phyloP scores from a whole-genome alignment of 2,888 invertebrate genomes.

The Drosophila falleni region DNA sequence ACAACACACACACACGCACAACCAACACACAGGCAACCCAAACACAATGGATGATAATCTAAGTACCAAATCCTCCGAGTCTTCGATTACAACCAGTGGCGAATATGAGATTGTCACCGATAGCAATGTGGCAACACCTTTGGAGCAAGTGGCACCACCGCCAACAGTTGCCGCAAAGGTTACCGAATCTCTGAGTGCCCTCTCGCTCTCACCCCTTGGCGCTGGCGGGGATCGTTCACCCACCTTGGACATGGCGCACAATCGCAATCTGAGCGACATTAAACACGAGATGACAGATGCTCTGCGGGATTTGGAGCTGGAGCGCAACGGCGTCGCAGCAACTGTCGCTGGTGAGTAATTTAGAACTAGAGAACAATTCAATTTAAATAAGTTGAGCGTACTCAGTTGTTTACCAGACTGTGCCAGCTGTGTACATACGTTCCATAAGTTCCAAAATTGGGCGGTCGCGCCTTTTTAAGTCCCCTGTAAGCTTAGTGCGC shows the following conservation, averaged over 20 bases:
- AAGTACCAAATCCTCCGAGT: constrained; percentile 89
- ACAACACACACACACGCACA: constrained; percentile 14
- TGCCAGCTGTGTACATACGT: constrained; percentile 59
- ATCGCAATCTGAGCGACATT: constrained; percentile 88
- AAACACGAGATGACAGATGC: constrained; percentile 88
- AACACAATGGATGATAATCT: constrained; percentile 88
- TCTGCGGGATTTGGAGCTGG: constrained; percentile 82
- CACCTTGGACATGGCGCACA: constrained; percentile 88
- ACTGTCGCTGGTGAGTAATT: constrained; percentile 50
- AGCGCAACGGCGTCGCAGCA: constrained; percentile 41
- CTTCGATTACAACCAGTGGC: constrained; percentile 89
- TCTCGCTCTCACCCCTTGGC: constrained; percentile 50
- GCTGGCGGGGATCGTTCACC: constrained; percentile 85
- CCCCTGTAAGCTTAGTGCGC: constrained; percentile 49
- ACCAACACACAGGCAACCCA: constrained; percentile 17
- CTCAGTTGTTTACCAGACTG: constrained; percentile 50
- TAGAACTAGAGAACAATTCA: constrained; percentile 3
- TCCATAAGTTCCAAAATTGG: constrained; percentile 29
- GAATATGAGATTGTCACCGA: constrained; percentile 90
- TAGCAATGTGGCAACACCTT: constrained; percentile 83
- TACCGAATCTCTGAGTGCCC: constrained; percentile 50
- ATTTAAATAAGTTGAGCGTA: constrained; percentile 6
- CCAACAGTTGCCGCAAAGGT: constrained; percentile 41
- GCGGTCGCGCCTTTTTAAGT: constrained; percentile 33
- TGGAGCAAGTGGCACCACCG: constrained; percentile 64